phyloP scores from a whole-genome alignment of 2,113 vertebrate species.

The Saccopteryx leptura region DNA sequence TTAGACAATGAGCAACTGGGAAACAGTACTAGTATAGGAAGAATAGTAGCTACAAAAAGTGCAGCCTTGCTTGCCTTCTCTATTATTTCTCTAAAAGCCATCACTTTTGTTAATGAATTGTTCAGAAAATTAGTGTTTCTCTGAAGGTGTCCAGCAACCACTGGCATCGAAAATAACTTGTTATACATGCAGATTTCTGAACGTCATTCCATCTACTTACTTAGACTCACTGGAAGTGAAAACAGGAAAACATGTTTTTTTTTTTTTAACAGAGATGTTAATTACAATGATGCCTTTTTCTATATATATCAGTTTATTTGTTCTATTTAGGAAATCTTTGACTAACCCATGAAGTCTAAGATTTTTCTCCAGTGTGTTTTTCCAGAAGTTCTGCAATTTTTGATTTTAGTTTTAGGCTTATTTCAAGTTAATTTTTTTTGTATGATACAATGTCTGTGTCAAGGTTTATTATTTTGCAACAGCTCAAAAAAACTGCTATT shows the following conservation, averaged over 20 bases:
- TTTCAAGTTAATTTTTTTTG: conserved; percentile 6
- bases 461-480: background rate
- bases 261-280: background rate
- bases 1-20: background rate
- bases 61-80: background rate
- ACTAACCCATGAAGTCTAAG: background rate
- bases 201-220: background rate
- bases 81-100: background rate
- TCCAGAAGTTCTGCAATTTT: background rate
- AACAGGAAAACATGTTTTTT: background rate
- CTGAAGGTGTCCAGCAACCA: background rate
- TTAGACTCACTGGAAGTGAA: background rate
- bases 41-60: background rate
- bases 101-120: background rate
- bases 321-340: background rate
- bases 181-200: background rate
- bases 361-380: background rate
- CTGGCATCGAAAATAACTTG: background rate
- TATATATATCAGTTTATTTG: background rate
- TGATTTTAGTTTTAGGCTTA: background rate
- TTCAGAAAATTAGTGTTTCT: background rate
- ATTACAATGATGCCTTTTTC: background rate
- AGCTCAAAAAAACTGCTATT: background rate
- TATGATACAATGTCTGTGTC: background rate
- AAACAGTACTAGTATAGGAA: background rate